Base-by-base conservation (phyloP, 2,888 invertebrate species). In the Ceraclea dissimilis region DNA sequence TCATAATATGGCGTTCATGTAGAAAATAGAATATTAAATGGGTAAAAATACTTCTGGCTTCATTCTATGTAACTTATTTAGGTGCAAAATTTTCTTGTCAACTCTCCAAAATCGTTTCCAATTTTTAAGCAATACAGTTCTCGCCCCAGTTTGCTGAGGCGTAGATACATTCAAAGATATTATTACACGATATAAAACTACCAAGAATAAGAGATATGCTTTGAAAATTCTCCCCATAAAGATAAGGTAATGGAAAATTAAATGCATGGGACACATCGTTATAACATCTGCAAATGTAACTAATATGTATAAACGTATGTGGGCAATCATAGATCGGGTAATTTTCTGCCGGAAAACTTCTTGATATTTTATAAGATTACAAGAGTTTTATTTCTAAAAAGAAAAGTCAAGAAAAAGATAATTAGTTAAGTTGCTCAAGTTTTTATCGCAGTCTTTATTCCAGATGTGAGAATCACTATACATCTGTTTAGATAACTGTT, bases 231-330 rank as follows among this genome's bases (percentile, higher is more conserved):
- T 18, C 19, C n/a, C 49, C 53, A 53, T 57, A 52, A 44, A 57
- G 60, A 60, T 60, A 60, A 56, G 56, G 53, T 60, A 60, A 60
- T 58, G 58, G 58, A 60, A 58, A 60, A 58, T 58, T 60, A 60
- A 60, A 60, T 60, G 60, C 60, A 60, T 56, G 56, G 53, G 58
- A 60, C 60, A 56, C 2, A 5, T 39, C 13, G 16, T 39, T n/a
- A 39, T 39, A 16, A n/a, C 39, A 16, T 16, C 13, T 39, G 39
- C 26, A 26, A 6, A 26, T 26, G 26, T 26, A 26, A 26, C 4
- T 6, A 26, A 26, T 26, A 26, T 26, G 26, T 10, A 26, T 4
- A 4, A 10, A 26, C 26, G 26, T 26, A 26, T 58, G 58, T 60
- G 49, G 52, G 56, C 53, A 52, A 56, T 58, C 56, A 58, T 56